Evolutionary conservation across 1,140 invertebrate genomes (phyloP).

Genomic region (Polypedilum vanderplanki): DNA sequence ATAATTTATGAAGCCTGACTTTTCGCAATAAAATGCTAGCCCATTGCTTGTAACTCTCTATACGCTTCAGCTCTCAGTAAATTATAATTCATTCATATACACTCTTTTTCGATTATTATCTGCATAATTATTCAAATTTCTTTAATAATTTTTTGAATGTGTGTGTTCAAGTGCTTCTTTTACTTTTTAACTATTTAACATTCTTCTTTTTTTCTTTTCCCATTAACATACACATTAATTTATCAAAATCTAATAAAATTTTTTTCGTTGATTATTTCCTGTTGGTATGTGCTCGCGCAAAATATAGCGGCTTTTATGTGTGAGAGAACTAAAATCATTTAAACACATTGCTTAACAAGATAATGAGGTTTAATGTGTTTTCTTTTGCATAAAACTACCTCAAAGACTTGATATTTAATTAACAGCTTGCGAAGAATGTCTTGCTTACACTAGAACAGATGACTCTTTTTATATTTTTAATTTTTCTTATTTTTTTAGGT

Average conservation of each 20-base stretch:
- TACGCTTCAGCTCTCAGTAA: constrained; percentile 27
- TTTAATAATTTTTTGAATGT: constrained; percentile 13
- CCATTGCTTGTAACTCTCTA: neutral
- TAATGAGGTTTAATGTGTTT: constrained; percentile 27
- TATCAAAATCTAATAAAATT: constrained; percentile 29
- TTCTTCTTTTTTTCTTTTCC: neutral
- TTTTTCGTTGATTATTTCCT: constrained; percentile 27
- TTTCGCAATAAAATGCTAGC: constrained; percentile 11
- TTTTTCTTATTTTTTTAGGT: neutral
- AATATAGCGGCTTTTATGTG: neutral
- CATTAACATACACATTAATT: constrained; percentile 25
- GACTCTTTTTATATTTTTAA: neutral
- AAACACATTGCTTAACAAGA: constrained; percentile 26
- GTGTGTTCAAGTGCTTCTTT: neutral
- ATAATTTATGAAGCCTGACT: constrained; percentile 24
- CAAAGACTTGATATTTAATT: neutral
- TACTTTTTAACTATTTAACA: neutral
- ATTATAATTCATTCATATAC: constrained; percentile 6
- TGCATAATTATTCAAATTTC: constrained; percentile 28
- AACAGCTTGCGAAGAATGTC: constrained; percentile 14
- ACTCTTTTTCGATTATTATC: neutral
- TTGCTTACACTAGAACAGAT: neutral
- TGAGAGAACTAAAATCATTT: neutral
- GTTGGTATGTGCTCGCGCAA: neutral
- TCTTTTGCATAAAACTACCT: constrained; percentile 1